phyloP scores from a whole-genome alignment of 2,888 invertebrate species.

The Hemaris fuciformis region DNA sequence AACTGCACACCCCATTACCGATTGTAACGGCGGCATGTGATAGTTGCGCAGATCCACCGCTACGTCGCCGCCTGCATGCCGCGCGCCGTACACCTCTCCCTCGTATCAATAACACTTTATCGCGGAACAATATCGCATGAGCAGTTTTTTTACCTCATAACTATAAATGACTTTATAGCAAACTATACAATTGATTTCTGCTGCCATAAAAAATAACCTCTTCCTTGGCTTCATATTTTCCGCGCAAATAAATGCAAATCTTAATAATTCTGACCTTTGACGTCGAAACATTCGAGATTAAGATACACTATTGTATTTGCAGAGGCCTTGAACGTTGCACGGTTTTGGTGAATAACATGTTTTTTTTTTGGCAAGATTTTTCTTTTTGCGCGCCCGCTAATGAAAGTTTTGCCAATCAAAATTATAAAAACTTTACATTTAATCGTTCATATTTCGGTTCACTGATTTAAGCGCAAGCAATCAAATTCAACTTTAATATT shows the following conservation, averaged over 20 bases:
- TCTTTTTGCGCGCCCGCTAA: no score
- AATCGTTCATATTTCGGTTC: no score
- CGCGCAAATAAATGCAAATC: neutral
- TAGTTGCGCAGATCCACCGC: slow-evolving; percentile 44
- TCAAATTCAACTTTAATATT: no score
- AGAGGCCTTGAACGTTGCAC: neutral
- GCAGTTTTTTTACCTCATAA: neutral
- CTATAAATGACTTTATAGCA: neutral
- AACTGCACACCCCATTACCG: slow-evolving; percentile 78
- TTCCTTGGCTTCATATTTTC: neutral
- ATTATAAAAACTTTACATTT: no score
- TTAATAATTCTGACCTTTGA: neutral
- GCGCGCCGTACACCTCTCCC: slow-evolving; percentile 16
- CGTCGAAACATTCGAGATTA: neutral
- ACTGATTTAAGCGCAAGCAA: no score
- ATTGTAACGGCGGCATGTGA: slow-evolving; percentile 71
- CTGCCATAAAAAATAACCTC: neutral
- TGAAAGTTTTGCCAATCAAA: no score
- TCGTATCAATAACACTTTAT: slow-evolving; percentile 72
- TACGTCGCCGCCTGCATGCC: slow-evolving; percentile 33
- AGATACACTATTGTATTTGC: neutral
- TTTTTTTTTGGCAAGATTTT: no score
- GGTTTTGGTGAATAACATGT: no score
- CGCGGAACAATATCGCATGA: slow-evolving; percentile 48
- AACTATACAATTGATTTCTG: neutral